phyloP scores from a whole-genome alignment of 2,888 invertebrate genomes.

The Cataglyphis albicans region DNA sequence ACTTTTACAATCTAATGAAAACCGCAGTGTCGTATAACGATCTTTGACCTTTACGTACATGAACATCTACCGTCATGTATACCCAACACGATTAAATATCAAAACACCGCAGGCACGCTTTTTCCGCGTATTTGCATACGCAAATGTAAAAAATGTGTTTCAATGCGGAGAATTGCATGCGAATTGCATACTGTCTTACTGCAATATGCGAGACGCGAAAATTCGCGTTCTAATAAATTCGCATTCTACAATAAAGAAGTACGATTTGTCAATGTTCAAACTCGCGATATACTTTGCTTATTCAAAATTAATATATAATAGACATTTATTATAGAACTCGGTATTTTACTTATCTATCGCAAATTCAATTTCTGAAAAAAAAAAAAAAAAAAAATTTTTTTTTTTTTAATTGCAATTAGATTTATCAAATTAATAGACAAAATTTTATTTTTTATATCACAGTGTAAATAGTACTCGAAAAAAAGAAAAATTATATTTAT shows the following conservation, averaged over 20 bases:
- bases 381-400: background rate
- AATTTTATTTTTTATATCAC: background rate
- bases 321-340: background rate
- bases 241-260: slow-evolving; percentile 2
- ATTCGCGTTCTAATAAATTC: background rate
- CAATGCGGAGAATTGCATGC: background rate
- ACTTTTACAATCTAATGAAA: slow-evolving; percentile 29
- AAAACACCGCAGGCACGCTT: background rate
- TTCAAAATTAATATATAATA: background rate
- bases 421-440: background rate
- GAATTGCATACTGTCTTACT: background rate
- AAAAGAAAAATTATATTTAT: background rate
- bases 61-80: slow-evolving; percentile 1
- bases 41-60: slow-evolving; percentile 37
- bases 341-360: background rate
- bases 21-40: slow-evolving; percentile 33
- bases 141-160: slow-evolving; percentile 1
- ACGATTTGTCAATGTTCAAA: background rate
- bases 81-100: slow-evolving; percentile 38
- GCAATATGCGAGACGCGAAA: background rate
- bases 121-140: background rate
- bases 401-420: background rate
- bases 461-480: slow-evolving; percentile 13
- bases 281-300: background rate
- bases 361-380: background rate